These are phyloP conservation scores for Campoplex nolae DNA, from an alignment of 2,888 invertebrate genomes.

Conservation along the genomic window DNA sequence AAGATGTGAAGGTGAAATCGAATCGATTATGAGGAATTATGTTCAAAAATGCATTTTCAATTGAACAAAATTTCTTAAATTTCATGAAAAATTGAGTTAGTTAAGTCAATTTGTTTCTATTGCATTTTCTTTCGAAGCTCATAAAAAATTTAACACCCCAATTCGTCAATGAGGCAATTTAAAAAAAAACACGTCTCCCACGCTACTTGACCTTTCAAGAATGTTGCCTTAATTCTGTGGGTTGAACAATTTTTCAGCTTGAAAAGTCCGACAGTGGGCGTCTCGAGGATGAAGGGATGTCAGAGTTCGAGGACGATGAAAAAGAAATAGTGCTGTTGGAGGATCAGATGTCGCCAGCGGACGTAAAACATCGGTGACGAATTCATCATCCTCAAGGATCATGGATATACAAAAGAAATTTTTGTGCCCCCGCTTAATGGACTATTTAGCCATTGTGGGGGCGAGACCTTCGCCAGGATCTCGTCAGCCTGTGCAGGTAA, in stretches of 20 bases:
- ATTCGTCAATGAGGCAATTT: too few species aligned
- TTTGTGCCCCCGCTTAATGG: constrained; percentile 94
- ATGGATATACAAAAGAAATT: constrained; percentile 91
- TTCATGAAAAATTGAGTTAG: too few species aligned
- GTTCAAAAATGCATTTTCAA: too few species aligned
- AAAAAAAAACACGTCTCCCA: neutral
- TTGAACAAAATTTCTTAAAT: too few species aligned
- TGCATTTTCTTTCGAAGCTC: neutral
- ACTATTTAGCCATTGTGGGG: constrained; percentile 99
- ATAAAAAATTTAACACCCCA: neutral
- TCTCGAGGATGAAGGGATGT: constrained; percentile 78
- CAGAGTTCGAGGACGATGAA: constrained; percentile 72
- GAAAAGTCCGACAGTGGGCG: neutral
- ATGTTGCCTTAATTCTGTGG: neutral
- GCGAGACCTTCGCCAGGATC: constrained; percentile 91
- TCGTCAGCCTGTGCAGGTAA: constrained; percentile 92
- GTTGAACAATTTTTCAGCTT: constrained; percentile 38
- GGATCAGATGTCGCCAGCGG: constrained; percentile 73
- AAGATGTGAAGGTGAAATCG: too few species aligned
- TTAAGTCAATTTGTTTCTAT: too few species aligned
- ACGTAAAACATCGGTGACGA: constrained; percentile 79
- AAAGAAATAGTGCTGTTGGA: constrained; percentile 68
- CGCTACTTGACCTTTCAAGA: neutral
- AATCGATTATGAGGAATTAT: too few species aligned
- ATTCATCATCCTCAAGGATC: constrained; percentile 45